Base-by-base conservation (phyloP, 2,888 invertebrate genomes). In the Bruchidius siliquastri region DNA sequence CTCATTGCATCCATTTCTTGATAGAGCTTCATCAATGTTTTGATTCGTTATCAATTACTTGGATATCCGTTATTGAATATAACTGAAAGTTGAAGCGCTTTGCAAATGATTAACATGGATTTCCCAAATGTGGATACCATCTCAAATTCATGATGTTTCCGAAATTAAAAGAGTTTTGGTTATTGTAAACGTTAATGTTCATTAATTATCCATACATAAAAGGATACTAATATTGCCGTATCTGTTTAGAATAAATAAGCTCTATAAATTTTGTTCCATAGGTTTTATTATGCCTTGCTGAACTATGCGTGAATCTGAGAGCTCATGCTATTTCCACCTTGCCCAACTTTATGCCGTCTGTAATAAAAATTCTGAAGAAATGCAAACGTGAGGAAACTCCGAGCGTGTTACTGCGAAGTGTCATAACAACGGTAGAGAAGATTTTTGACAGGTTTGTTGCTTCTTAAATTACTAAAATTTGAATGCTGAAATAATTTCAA, bases 351-450 rank as follows among this genome's bases (percentile, higher is more conserved):
- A 93, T 96, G 90, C 95, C 96, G 0, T 89, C 90, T 6, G 85
- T 95, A 8, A 88, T 94, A 4, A 90, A 90, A 79, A 87, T 93
- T 0, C 82, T 94, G 68, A 90, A 90, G 79, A 88, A 86, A 20
- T 90, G 92, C 76, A 90, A 91, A 20, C 88, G 90, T 76, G 87
- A 88, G 8, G 88, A 89, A 77, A 86, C 88, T 8, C 89, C 90
- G 75, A 88, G 88, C 0, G 90, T 92, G 0, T 91, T 91, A 79
- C 85, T 93, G n/a, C 84, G 93, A 21, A 94, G 95, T 83, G 90
- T 93, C 6, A 89, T 96, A 0, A 94, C 94, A 1, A 92, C 94
- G 0, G 87, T 96, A 49, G 91, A 93, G 75, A 96, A 95, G 85
- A 91, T 97, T 68, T 90, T 96, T 3, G 94, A 95, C 82, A 92